Evolutionary conservation across 2,888 invertebrate genomes (phyloP).

Genomic region (Drosophila neotestacea): DNA sequence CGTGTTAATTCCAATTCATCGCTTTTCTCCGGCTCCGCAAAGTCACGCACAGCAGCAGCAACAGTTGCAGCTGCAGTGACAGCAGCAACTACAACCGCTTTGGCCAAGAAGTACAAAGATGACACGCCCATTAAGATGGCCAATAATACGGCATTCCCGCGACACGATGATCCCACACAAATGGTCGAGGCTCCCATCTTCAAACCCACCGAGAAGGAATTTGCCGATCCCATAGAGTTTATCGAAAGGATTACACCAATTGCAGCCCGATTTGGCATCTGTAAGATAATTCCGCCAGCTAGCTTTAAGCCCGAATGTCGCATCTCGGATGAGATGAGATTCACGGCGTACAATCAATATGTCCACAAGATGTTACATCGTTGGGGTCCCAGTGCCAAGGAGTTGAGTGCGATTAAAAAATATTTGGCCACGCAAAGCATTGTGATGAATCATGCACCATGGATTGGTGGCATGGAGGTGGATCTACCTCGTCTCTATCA

Average conservation of each 20-base stretch:
- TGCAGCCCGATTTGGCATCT: slow-evolving; percentile 93
- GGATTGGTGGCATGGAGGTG: slow-evolving; percentile 96
- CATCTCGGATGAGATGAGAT: slow-evolving; percentile 93
- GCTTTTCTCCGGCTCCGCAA: slow-evolving; percentile 84
- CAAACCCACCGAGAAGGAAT: slow-evolving; percentile 92
- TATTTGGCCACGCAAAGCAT: slow-evolving; percentile 92
- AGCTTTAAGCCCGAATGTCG: slow-evolving; percentile 93
- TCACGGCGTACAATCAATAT: slow-evolving; percentile 95
- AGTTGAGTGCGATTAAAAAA: slow-evolving; percentile 93
- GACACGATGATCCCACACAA: slow-evolving; percentile 86
- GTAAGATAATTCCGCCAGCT: slow-evolving; percentile 93
- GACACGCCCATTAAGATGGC: slow-evolving; percentile 85
- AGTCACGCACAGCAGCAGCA: slow-evolving; percentile 75
- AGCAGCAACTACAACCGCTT: slow-evolving; percentile 51
- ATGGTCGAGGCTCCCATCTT: slow-evolving; percentile 92
- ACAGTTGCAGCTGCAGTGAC: slow-evolving; percentile 51
- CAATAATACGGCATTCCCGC: slow-evolving; percentile 86
- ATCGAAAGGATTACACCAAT: slow-evolving; percentile 91
- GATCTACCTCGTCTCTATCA: slow-evolving; percentile 94
- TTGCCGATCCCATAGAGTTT: slow-evolving; percentile 94
- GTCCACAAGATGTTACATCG: slow-evolving; percentile 94
- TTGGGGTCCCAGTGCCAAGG: slow-evolving; percentile 95
- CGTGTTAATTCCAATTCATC: slow-evolving; percentile 85
- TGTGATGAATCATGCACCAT: slow-evolving; percentile 90
- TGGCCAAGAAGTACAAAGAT: slow-evolving; percentile 85